A percentile compares a stretch with the other conserved stretches of the same genome.
These are phyloP conservation scores for Mungos mungo DNA, from an alignment of 2,113 vertebrate genomes.

Conservation along the genomic window DNA sequence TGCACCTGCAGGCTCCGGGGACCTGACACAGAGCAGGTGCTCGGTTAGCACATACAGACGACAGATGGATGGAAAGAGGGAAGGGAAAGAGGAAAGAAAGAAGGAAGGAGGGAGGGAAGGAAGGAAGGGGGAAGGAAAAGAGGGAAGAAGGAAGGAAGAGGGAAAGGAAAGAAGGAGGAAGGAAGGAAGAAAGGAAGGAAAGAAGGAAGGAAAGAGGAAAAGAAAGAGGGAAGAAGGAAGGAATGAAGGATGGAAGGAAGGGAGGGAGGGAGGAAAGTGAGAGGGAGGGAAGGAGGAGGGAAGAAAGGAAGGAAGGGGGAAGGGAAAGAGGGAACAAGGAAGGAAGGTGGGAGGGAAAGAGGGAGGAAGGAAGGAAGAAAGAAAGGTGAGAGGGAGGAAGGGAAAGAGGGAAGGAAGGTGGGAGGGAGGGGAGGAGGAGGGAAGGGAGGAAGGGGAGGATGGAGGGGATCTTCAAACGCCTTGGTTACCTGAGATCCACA, in stretches of 20 bases:
- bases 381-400: fast-evolving
- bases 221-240: fast-evolving
- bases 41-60: not conserved
- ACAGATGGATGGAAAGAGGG: fast-evolving
- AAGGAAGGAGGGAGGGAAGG: fast-evolving
- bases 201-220: too few species aligned
- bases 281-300: not conserved
- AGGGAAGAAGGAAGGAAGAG: fast-evolving
- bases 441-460: not conserved
- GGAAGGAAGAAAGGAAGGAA: fast-evolving
- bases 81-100: too few species aligned
- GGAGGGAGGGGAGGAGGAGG: too few species aligned
- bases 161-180: not conserved
- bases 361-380: too few species aligned
- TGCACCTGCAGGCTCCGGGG: not conserved
- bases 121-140: fast-evolving
- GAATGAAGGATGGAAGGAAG: not conserved
- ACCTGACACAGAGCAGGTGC: not conserved
- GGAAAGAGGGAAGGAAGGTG: fast-evolving
- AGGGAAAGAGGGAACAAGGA: fast-evolving
- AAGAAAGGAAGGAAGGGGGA: fast-evolving
- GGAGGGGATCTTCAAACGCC: not conserved
- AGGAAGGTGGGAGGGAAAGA: too few species aligned
- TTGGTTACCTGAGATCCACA: not conserved
- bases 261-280: too few species aligned